phyloP scores from a whole-genome alignment of 2,113 vertebrate species.

The Dissostichus mawsoni region DNA sequence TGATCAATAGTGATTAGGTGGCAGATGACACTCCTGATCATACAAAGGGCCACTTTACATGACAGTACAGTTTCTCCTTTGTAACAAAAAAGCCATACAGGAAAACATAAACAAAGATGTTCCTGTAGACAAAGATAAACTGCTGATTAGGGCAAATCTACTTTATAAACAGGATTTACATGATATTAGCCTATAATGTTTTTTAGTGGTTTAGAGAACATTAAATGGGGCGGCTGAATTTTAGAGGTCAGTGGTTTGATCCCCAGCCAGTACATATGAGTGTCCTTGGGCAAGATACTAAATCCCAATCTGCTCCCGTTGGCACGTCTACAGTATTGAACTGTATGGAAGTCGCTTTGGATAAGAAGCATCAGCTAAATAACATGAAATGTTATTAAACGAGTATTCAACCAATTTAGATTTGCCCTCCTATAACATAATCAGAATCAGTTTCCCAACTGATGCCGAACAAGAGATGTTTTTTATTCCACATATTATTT shows the following conservation, averaged over 20 bases:
- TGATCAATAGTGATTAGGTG: conserved; percentile 75
- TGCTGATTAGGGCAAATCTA: neutral
- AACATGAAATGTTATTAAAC: too few relatives aligned
- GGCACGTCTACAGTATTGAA: too few relatives aligned
- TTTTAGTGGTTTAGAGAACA: neutral
- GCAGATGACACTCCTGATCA: conserved; percentile 64
- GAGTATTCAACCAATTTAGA: neutral
- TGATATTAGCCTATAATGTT: neutral
- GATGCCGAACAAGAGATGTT: neutral
- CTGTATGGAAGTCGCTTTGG: too few relatives aligned
- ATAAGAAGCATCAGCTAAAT: too few relatives aligned
- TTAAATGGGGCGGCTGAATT: neutral
- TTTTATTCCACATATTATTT: neutral
- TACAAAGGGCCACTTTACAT: conserved; percentile 67
- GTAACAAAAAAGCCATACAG: neutral
- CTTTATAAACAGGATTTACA: neutral
- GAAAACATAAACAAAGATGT: conserved; percentile 36
- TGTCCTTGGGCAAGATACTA: too few relatives aligned
- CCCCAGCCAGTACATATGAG: too few relatives aligned
- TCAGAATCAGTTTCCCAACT: neutral
- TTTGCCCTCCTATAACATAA: neutral
- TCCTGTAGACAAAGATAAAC: neutral
- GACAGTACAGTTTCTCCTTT: conserved; percentile 28
- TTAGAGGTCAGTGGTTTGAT: too few relatives aligned
- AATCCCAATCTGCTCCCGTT: too few relatives aligned